These are phyloP conservation scores for Endotricha flammealis DNA, from an alignment of 2,888 invertebrate genomes.

Conservation along the genomic window DNA sequence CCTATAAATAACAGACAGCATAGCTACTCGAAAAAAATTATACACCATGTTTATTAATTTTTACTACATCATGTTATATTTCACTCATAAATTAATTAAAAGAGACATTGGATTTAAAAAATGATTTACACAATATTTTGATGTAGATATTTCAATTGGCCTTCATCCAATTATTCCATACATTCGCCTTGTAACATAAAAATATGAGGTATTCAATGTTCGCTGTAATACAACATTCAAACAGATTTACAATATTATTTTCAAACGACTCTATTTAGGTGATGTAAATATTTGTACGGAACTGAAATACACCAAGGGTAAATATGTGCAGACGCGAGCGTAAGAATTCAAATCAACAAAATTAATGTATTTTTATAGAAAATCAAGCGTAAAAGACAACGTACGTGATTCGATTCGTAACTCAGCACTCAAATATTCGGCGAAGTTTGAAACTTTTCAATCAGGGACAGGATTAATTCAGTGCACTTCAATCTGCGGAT, in stretches of 20 bases:
- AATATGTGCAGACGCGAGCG: not conserved
- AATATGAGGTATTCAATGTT: not conserved
- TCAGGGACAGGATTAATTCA: constrained; percentile 50
- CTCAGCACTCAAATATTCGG: constrained; percentile 17
- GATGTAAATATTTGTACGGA: not conserved
- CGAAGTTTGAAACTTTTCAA: constrained; percentile 44
- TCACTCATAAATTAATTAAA: constrained; percentile 14
- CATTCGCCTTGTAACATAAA: not conserved
- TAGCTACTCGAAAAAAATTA: too few species aligned
- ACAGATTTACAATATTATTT: not conserved
- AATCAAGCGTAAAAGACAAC: not conserved
- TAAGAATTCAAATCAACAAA: not conserved
- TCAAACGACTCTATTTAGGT: not conserved
- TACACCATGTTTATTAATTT: too few species aligned
- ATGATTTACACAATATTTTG: not conserved
- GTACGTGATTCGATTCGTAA: constrained; percentile 10
- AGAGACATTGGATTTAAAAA: not conserved
- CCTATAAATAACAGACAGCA: too few species aligned
- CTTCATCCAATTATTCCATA: not conserved
- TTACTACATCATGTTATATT: too few species aligned
- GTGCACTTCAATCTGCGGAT: constrained; percentile 48
- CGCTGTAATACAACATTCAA: not conserved
- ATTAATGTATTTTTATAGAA: not conserved
- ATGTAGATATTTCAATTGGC: constrained; percentile 1
- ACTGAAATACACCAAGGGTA: not conserved